Evolutionary conservation across 2,888 invertebrate species (phyloP), one percentile per base, ranked within the genome.

Genomic region (Uloborus plumipes): DNA sequence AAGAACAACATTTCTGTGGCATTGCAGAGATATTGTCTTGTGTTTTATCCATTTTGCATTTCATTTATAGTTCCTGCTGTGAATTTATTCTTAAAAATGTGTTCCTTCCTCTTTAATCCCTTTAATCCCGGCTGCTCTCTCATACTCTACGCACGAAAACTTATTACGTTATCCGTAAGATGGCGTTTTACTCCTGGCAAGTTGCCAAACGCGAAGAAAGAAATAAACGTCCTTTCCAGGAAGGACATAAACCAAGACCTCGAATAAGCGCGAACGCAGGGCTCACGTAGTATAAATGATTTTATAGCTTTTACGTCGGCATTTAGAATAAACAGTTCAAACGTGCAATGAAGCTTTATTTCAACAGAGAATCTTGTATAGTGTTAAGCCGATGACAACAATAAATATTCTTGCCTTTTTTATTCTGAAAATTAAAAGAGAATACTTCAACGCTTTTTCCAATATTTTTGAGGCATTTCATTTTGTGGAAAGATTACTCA

Each of bases 171-270:
- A 49, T n/a, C 49, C 75, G 67, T 18, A 22, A 75, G 75, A 31
- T 39, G 66, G 75, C 75, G 66, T 50, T 75, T 16, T 22, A 15
- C 15, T 14, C n/a, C 26, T 75, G 75, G 75, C 47, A 50, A 6
- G 31, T 50, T 65, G 75, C 75, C 75, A 75, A 75, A 71, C 16
- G 31, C 39, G 18, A 26, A 55, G 31, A 69, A 47, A n/a, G 71
- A 59, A 71, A 71, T 22, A 47, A 69, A 16, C 51, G 50, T 61
- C 61, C 61, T 61, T 61, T 61, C 13, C 26, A 61, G n/a, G 11
- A 31, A 61, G 61, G 14, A 39, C 39, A 39, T 39, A 39, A 39
- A 39, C 39, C 9, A 9, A 15, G 65, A 14, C 26, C 18, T 61
- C 7, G 61, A 61, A 61, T 18, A 15, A 39, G 15, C 26, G 15